Base-by-base conservation (phyloP, 2,797 vertebrate genomes). In the Gymnoscopelus braueri region DNA sequence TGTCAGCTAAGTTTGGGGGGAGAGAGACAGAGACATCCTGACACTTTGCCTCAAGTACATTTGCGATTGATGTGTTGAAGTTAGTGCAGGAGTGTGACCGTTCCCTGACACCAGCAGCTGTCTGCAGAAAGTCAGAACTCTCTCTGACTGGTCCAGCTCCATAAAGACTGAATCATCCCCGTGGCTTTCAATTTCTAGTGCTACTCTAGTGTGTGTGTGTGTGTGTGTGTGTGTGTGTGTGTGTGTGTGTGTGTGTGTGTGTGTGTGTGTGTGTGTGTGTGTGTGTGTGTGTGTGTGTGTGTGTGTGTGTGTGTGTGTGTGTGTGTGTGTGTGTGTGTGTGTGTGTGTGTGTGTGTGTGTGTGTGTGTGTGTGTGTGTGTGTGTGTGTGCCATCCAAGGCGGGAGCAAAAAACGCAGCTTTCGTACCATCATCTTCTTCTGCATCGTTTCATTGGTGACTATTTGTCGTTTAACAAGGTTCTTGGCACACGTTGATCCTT, bases 31-130 rank as follows among this genome's bases (percentile, higher is more conserved):
- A 71, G n/a, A 3, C 48, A 63, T 76, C 53, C 80, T 66, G 82
- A 71, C 58, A 67, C 13, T 47, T 69, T 74, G 44, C 65, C 63
- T 77, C 35, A 69, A 74, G 63, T 74, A 67, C 66, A 78, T 85
- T 83, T 89, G 65, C 65, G 65, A 74, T 64, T 64, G 54, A 59
- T 71, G 71, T 83, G 67, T 83, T 71, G 68, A 83, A 85, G 72
- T 79, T 68, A 63, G 67, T 63, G 63, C 69, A 69, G 74, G 69
- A 77, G 71, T 76, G 65, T 89, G 86, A 90, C 78, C 80, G 59
- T 69, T 77, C 60, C 23, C 78, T 90, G 79, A 90, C 87, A 86
- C 85, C 73, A 60, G 67, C 84, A 89, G 82, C 81, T 90, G 84
- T 82, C 78, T 89, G 62, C 61, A 64, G 68, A 67, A 66, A 73